phyloP scores from a whole-genome alignment of 2,797 vertebrate genomes.

The Phrynocephalus forsythii region DNA sequence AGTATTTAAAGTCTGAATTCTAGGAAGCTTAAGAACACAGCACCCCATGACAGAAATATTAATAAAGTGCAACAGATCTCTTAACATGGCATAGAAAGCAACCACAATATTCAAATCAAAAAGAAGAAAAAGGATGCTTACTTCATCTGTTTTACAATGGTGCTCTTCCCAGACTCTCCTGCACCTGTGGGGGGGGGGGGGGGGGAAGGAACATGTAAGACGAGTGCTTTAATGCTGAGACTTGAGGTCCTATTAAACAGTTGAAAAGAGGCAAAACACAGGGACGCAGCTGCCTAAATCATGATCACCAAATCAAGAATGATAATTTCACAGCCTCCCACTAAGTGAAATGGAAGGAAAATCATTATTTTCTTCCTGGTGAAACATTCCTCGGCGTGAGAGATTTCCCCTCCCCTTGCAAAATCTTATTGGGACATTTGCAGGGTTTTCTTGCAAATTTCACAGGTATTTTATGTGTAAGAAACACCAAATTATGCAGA shows the following conservation, averaged over 20 bases:
- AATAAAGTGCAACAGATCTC: neutral
- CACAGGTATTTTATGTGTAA: too few species aligned
- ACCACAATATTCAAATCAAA: neutral
- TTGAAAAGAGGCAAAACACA: neutral
- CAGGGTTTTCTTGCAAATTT: too few species aligned
- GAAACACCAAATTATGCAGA: too few species aligned
- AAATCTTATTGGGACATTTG: too few species aligned
- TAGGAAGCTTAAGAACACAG: neutral
- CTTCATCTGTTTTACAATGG: slow-evolving; percentile 81
- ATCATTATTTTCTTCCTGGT: too few species aligned
- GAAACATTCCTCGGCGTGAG: too few species aligned
- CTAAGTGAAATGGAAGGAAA: too few species aligned
- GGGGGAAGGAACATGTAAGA: slow-evolving; percentile 25
- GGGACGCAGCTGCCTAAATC: neutral
- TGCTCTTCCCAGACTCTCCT: slow-evolving; percentile 83
- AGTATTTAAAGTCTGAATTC: neutral
- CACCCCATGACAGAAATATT: neutral
- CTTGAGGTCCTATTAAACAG: neutral
- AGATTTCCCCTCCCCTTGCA: too few species aligned
- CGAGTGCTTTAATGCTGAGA: neutral
- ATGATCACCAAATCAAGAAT: neutral
- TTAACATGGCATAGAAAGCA: neutral
- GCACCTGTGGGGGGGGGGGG: slow-evolving; percentile 75
- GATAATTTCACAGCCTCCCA: too few species aligned
- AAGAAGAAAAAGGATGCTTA: slow-evolving; percentile 59